phyloP scores from a whole-genome alignment of 1,140 invertebrate genomes.

The Zaprionus inermis region DNA sequence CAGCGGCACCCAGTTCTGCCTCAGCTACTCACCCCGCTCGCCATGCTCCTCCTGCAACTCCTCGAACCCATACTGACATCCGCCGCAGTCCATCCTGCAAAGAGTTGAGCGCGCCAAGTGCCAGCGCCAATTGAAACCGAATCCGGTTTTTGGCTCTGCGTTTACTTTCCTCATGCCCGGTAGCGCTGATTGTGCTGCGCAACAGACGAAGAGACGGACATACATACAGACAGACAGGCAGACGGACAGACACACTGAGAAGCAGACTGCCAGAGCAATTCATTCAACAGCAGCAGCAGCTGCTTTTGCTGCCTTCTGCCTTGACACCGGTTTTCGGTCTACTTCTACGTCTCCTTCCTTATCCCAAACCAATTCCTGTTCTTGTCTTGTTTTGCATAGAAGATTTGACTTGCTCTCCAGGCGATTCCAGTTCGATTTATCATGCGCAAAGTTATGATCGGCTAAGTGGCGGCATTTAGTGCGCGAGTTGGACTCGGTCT shows the following conservation, averaged over 20 bases:
- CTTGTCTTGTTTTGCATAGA: constrained; percentile 58
- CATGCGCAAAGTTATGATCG: constrained; percentile 73
- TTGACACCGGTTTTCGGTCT: constrained; percentile 12
- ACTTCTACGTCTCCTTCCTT: neutral
- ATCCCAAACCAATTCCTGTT: neutral
- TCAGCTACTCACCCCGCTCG: neutral
- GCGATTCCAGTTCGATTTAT: constrained; percentile 75
- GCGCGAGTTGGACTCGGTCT: constrained; percentile 33
- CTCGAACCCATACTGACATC: constrained; percentile 57
- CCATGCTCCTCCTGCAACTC: neutral
- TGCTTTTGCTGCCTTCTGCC: constrained; percentile 1
- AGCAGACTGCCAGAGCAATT: constrained; percentile 54
- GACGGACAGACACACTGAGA: constrained; percentile 10
- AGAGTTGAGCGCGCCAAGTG: constrained; percentile 60
- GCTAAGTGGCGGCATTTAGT: constrained; percentile 71
- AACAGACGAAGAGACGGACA: constrained; percentile 41
- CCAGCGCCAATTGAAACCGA: constrained; percentile 67
- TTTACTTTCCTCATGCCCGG: constrained; percentile 77
- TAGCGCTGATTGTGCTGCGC: constrained; percentile 69
- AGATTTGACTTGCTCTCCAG: constrained; percentile 44
- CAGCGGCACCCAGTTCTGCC: constrained; percentile 13
- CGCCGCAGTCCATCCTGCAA: constrained; percentile 74
- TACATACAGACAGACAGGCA: constrained; percentile 32
- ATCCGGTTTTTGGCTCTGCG: constrained; percentile 68
- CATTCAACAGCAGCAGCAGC: constrained; percentile 62